Evolutionary conservation across 64 coral and sea anemone genomes (phyloP).

Genomic region (Montipora cactus): DNA sequence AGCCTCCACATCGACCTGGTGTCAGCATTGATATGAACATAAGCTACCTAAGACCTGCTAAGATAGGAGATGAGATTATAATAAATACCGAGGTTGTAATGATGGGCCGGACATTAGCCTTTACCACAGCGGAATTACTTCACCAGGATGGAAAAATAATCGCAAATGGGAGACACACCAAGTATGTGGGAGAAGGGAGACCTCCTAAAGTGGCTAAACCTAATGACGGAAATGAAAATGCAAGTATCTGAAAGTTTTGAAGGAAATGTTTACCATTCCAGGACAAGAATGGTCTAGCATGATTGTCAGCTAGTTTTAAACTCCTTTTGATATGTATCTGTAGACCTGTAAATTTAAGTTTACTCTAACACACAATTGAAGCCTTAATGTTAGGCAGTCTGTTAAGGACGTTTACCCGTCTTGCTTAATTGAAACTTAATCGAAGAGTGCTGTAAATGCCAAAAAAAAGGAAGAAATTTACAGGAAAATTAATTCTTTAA

Average conservation of each 20-base stretch:
- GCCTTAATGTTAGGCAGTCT: too few relatives aligned
- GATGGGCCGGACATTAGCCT: slow-evolving; percentile 79
- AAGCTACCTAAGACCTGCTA: slow-evolving; percentile 85
- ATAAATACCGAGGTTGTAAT: slow-evolving; percentile 83
- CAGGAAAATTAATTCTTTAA: too few relatives aligned
- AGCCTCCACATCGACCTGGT: slow-evolving; percentile 51
- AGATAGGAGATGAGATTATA: slow-evolving; percentile 83
- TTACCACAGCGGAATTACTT: slow-evolving; percentile 80
- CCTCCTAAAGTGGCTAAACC: background rate
- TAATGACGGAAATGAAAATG: background rate
- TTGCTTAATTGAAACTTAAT: too few relatives aligned
- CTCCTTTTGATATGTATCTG: too few relatives aligned
- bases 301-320: too few relatives aligned
- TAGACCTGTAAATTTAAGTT: too few relatives aligned
- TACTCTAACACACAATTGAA: too few relatives aligned
- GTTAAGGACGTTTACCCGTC: too few relatives aligned
- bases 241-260: too few relatives aligned
- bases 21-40: slow-evolving; percentile 85
- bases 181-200: slow-evolving; percentile 48
- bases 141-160: slow-evolving; percentile 80
- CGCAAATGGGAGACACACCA: slow-evolving; percentile 91
- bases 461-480: too few relatives aligned
- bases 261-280: background rate
- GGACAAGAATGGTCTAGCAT: too few relatives aligned
- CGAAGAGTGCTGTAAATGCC: too few relatives aligned